Percentiles rank a stretch among this genome's conserved stretches.
Conservation (phyloP, 2,888 invertebrate genomes). For the Panzeria rudis region DNA sequence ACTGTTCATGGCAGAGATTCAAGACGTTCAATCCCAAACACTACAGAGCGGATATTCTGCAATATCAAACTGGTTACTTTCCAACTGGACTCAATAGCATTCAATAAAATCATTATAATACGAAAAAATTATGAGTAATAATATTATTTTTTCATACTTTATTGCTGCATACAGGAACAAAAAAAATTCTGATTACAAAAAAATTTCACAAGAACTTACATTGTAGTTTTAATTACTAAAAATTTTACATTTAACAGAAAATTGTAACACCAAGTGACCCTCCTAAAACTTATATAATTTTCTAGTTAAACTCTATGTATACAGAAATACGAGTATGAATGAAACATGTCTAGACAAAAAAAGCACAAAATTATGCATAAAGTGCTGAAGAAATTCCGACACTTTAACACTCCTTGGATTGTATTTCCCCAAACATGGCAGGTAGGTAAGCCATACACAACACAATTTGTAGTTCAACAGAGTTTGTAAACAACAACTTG, state of each 20-base stretch:
- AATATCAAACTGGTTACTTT: too few relatives aligned
- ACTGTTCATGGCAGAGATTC: too few relatives aligned
- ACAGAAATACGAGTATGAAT: background rate
- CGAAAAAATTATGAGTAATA: too few relatives aligned
- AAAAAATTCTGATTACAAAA: too few relatives aligned
- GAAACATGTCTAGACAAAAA: slow-evolving; percentile 68
- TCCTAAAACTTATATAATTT: slow-evolving; percentile 10
- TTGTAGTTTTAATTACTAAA: slow-evolving; percentile 26
- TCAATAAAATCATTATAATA: too few relatives aligned
- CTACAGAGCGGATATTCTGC: too few relatives aligned
- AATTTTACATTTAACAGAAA: slow-evolving; percentile 2
- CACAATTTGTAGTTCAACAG: slow-evolving; percentile 21
- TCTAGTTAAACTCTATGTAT: slow-evolving; percentile 22
- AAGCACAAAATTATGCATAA: slow-evolving; percentile 42
- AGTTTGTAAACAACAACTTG: slow-evolving; percentile 35
- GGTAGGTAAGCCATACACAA: slow-evolving; percentile 14
- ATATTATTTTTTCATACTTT: too few relatives aligned
- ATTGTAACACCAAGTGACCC: background rate
- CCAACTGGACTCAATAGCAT: too few relatives aligned
- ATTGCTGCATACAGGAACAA: too few relatives aligned
- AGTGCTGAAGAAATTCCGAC: slow-evolving; percentile 7
- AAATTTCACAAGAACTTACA: too few relatives aligned
- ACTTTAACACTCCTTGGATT: slow-evolving; percentile 40
- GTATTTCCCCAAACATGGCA: slow-evolving; percentile 15
- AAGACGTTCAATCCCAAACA: too few relatives aligned